phyloP scores from a whole-genome alignment of 1,140 invertebrate genomes.

The Camponotus vicinus region DNA sequence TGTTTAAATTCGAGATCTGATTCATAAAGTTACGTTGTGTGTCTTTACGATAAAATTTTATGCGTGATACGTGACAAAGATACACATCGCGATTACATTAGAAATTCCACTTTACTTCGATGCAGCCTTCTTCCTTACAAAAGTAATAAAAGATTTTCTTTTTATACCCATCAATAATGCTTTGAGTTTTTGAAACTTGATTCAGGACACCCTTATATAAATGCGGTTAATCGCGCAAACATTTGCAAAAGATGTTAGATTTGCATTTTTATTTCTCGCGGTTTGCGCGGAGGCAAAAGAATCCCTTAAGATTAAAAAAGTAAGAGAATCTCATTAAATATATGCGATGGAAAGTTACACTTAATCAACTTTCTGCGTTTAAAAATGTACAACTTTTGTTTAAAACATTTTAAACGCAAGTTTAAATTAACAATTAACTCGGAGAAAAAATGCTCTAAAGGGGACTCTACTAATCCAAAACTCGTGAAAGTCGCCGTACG shows the following conservation, averaged over 20 bases:
- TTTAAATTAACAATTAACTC: background rate
- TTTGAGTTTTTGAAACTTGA: constrained; percentile 8
- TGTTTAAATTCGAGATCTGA: background rate
- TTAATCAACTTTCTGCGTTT: background rate
- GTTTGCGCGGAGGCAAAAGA: background rate
- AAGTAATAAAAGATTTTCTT: background rate
- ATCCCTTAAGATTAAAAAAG: background rate
- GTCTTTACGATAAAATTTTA: background rate
- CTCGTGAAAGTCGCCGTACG: background rate
- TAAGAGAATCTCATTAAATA: background rate
- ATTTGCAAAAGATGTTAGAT: background rate
- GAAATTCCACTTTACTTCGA: constrained; percentile 12
- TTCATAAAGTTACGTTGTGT: constrained; percentile 10
- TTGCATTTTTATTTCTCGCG: constrained; percentile 22
- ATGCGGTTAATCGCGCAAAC: background rate
- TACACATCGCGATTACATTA: background rate
- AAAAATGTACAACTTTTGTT: background rate
- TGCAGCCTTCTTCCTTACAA: background rate
- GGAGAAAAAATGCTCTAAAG: background rate
- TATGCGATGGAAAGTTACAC: constrained; percentile 3
- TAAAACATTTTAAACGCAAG: background rate
- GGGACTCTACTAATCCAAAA: background rate
- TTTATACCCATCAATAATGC: background rate
- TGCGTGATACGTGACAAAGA: background rate
- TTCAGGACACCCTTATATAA: background rate